Evolutionary conservation across 2,888 invertebrate species (phyloP).

Genomic region (Caenorhabditis sp.): DNA sequence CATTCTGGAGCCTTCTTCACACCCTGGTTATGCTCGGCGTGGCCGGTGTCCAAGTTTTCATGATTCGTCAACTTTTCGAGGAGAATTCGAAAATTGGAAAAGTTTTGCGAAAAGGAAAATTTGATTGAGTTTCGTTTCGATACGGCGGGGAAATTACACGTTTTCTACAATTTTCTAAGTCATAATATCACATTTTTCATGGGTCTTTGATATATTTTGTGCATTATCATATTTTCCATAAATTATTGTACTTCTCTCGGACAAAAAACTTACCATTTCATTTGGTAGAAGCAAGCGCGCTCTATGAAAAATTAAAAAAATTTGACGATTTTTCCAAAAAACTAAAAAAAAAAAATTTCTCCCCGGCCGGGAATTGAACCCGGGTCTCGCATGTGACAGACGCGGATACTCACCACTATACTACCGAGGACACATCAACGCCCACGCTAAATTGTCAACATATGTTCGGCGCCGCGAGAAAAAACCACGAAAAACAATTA

Average conservation of each 20-base stretch:
- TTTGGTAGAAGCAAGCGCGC: no score
- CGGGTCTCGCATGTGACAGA: constrained; percentile 58
- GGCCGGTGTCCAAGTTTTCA: constrained; percentile 77
- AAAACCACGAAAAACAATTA: no score
- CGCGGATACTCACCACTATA: constrained; percentile 56
- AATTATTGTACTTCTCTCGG: no score
- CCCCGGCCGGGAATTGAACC: constrained; percentile 58
- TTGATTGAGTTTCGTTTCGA: constrained; percentile 2
- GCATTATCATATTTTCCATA: no score
- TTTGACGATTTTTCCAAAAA: not conserved
- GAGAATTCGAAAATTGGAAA: constrained; percentile 72
- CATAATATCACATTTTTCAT: not conserved
- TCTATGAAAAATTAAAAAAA: no score
- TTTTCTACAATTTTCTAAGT: no score
- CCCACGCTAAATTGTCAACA: no score
- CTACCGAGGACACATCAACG: constrained; percentile 2
- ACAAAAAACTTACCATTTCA: no score
- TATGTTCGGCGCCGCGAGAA: no score
- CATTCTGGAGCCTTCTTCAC: constrained; percentile 81
- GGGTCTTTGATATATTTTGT: no score
- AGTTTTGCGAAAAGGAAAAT: constrained; percentile 41
- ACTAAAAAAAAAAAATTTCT: constrained; percentile 14
- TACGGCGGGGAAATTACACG: no score
- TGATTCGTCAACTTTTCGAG: constrained; percentile 84
- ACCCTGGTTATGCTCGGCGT: constrained; percentile 80